Base-by-base conservation (phyloP, 2,797 vertebrate genomes). In the Tenualosa ilisha region DNA sequence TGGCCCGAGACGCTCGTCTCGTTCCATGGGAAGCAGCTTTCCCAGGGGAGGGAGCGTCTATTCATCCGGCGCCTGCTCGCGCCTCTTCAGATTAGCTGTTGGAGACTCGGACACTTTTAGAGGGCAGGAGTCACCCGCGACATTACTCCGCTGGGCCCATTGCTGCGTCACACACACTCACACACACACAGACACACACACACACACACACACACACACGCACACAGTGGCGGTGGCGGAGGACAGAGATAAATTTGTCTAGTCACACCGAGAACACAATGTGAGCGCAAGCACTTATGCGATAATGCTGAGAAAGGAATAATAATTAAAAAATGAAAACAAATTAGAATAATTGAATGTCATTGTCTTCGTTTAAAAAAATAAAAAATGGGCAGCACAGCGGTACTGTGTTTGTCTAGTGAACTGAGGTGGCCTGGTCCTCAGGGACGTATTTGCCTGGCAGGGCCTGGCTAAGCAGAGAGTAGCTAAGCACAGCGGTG, bases 131-230 rank as follows among this genome's bases (percentile, higher is more conserved):
- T 37, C 65, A 72, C 65, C 65, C 65, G 37, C 31, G 12, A 13
- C 65, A 72, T 72, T 37, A 72, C 26, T 68, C 63, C 26, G 63
- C 24, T 6, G 26, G 26, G 24, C 63, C 26, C 63, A 26, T 3
- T 37, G 12, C 63, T 68, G 63, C 37, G 31, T 11, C 65, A 37
- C 31, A 37, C 61, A 24, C 22, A 63, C n/a, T 3, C 7, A 9
- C 61, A 26, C 61, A 9, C 61, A 63, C n/a, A n/a, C 22, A 61
- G 20, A 61, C 20, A 26, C 61, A 11, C 22, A 26, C 61, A 26
- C n/a, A 9, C 61, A 8, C 61, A 24, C 61, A 63, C 61, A 40
- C 84, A 54, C 85, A 68, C 86, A 91, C 90, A 90, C 81, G 82
- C 93, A 90, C 83, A 89, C 85, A 65, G 11, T 24, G 7, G 9